Evolutionary conservation across 2,888 invertebrate genomes (phyloP).

Genomic region (Candidula unifasciata): DNA sequence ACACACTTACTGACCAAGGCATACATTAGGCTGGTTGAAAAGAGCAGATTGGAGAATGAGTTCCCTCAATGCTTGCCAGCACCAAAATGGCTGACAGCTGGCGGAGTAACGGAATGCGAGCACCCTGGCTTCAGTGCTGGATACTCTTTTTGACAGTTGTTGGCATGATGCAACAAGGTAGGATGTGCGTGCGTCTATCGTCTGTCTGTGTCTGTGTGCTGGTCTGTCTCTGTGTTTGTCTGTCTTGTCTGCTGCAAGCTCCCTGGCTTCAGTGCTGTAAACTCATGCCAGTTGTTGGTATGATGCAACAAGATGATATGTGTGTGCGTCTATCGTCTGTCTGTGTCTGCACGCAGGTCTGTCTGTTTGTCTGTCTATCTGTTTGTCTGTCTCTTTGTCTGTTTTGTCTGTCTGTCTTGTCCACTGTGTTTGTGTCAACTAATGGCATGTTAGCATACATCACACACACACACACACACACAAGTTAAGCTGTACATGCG

Average conservation of each 20-base stretch:
- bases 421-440: too few species aligned
- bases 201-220: neutral
- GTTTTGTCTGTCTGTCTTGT: too few species aligned
- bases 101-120: conserved; percentile 7
- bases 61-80: neutral
- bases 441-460: too few species aligned
- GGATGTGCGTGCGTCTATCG: neutral
- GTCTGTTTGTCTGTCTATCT: too few species aligned
- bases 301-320: neutral
- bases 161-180: conserved; percentile 1
- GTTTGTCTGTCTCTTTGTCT: too few species aligned
- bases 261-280: too few species aligned
- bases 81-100: conserved; percentile 30
- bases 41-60: conserved; percentile 15
- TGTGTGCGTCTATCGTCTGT: too few species aligned
- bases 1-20: neutral
- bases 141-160: conserved; percentile 5
- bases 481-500: too few species aligned
- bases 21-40: neutral
- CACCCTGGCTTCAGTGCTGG: conserved; percentile 19
- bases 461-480: too few species aligned
- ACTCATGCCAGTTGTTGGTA: neutral
- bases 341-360: too few species aligned
- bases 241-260: neutral
- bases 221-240: neutral